Evolutionary conservation across 2,888 invertebrate genomes (phyloP), one percentile per base, ranked within the genome.

Genomic region (Argyra leucocephala): DNA sequence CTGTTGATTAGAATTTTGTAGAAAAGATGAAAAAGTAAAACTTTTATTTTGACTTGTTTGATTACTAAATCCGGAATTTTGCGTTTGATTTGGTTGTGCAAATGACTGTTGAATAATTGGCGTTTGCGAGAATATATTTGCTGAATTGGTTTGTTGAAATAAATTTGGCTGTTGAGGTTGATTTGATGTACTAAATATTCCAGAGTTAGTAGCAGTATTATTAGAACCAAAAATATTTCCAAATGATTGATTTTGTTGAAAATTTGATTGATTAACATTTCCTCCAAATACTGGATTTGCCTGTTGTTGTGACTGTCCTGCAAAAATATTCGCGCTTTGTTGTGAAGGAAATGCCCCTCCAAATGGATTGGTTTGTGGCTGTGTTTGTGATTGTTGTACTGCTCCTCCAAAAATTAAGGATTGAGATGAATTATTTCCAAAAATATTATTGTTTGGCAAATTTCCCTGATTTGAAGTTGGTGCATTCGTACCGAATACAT

Each of bases 261-360:
- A 64, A 66, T 63, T 72, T 1, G 58, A 68, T 61, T 67, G 66
- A 5, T 71, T 70, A 22, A 72, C 69, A 12, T 72, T 64, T 57
- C 67, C 70, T 31, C 71, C 72, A 66, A 76, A 76, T 21, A 75
- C 66, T 1, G 74, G 71, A 67, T 65, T 70, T 1, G 58, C 57
- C 61, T n/a, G 63, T 12, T 37, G 61, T 22, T 22, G 36, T 58
- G 22, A 18, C 57, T 59, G 63, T 15, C 15, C 26, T 18, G 7
- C 65, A 62, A 70, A 71, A 73, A 75, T 5, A 71, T 58, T 58
- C 71, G 68, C 61, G 61, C 59, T 63, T 61, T 71, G 62, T 10
- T 21, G 61, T 1, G 57, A 12, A 18, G 63, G 22, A 57, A 67
- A 70, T 36, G 23, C 59, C 62, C 26, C 12, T n/a, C 23, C 22